Evolutionary conservation across 2,888 invertebrate genomes (phyloP).

Genomic region (Deilephila porcellus): DNA sequence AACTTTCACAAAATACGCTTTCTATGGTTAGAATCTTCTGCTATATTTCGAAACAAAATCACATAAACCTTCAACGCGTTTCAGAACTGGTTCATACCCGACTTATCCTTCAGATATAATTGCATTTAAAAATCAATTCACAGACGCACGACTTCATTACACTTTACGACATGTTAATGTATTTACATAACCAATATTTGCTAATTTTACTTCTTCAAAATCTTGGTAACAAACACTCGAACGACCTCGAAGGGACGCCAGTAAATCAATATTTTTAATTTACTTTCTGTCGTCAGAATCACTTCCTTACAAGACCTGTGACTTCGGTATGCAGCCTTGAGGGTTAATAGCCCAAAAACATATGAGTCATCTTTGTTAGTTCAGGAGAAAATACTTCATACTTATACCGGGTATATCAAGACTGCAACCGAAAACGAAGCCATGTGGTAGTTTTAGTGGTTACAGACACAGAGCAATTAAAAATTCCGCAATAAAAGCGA

Average conservation of each 20-base stretch:
- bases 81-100: not conserved
- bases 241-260: conserved; percentile 16
- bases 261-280: conserved; percentile 29
- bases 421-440: no score
- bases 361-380: not conserved
- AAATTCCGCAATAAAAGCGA: no score
- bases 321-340: not conserved
- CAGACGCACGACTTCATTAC: not conserved
- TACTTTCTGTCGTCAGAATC: conserved; percentile 7
- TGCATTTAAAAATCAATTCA: conserved; percentile 4
- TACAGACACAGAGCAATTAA: no score
- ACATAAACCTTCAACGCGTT: not conserved
- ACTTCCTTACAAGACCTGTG: conserved; percentile 16
- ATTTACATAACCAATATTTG: conserved; percentile 10
- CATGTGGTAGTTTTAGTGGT: no score
- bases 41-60: no score
- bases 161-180: not conserved
- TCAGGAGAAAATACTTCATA: no score
- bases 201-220: conserved; percentile 1
- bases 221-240: not conserved
- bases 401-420: no score
- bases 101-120: not conserved
- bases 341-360: not conserved
- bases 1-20: no score
- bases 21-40: no score